Conservation (phyloP, 2,888 invertebrate species). For the Platycheirus rosarum region DNA sequence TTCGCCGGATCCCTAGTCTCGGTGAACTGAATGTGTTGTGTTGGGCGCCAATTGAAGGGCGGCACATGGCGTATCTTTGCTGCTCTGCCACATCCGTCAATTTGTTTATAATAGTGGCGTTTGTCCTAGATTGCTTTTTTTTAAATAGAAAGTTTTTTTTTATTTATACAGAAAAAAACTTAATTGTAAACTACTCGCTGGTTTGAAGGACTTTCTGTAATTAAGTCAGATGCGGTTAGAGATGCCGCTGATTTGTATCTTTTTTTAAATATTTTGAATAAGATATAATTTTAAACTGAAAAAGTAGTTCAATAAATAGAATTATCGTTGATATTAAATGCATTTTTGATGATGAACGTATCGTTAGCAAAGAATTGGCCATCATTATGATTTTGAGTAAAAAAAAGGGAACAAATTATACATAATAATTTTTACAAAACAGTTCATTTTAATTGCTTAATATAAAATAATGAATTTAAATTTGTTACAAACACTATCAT, state of each 20-base stretch:
- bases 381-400: too few species aligned
- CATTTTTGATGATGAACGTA: too few species aligned
- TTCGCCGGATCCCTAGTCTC: constrained; percentile 44
- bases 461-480: too few species aligned
- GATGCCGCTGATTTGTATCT: neutral
- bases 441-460: too few species aligned
- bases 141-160: neutral
- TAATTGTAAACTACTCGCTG: constrained; percentile 27
- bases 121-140: constrained; percentile 61
- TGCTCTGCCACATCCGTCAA: constrained; percentile 58
- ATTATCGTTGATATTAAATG: too few species aligned
- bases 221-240: constrained; percentile 2
- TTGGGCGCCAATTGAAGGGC: constrained; percentile 9
- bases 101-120: constrained; percentile 58
- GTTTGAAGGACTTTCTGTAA: constrained; percentile 1
- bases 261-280: too few species aligned
- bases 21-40: neutral
- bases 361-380: too few species aligned
- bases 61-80: neutral
- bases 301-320: too few species aligned
- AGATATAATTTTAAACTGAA: too few species aligned
- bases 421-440: too few species aligned
- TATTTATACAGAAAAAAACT: constrained; percentile 35
- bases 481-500: too few species aligned
- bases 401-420: too few species aligned